Percentiles rank a stretch among this genome's conserved stretches.
These are phyloP conservation scores for Lissonota sp. DNA, from an alignment of 2,888 invertebrate species.

Conservation along the genomic window DNA sequence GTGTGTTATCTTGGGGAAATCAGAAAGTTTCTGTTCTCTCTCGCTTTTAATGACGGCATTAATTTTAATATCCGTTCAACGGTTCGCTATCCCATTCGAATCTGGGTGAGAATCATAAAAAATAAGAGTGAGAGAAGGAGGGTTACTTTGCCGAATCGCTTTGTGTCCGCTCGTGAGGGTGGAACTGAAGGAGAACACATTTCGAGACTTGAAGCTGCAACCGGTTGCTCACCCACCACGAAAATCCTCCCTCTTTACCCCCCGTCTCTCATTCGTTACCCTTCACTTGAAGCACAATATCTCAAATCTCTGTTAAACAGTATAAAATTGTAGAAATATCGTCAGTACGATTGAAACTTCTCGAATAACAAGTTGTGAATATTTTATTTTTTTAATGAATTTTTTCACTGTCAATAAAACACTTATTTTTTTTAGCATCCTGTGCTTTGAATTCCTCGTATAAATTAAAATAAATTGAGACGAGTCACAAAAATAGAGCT, in stretches of 20 bases:
- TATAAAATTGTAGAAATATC: not conserved
- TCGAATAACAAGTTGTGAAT: too few species aligned
- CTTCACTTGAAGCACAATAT: too few species aligned
- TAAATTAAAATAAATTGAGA: too few species aligned
- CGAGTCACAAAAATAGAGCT: too few species aligned
- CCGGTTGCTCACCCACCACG: constrained; percentile 56
- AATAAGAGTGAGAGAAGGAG: not conserved
- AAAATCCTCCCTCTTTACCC: too few species aligned
- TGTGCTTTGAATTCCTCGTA: too few species aligned
- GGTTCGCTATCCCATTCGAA: constrained; percentile 59
- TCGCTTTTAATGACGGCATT: constrained; percentile 55
- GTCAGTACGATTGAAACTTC: not conserved
- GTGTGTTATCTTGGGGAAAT: constrained; percentile 52
- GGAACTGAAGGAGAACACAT: constrained; percentile 41
- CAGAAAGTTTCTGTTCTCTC: constrained; percentile 50
- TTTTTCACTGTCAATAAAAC: too few species aligned
- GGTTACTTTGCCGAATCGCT: constrained; percentile 22
- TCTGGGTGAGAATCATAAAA: constrained; percentile 14
- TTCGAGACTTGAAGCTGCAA: constrained; percentile 57
- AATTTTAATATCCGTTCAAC: constrained; percentile 64
- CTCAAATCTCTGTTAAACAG: not conserved
- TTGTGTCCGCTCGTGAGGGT: constrained; percentile 21
- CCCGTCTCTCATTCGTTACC: not conserved
- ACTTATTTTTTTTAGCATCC: too few species aligned
- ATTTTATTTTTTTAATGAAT: too few species aligned